Conservation (phyloP, 2,888 invertebrate species). For the Deroplatys truncata region DNA sequence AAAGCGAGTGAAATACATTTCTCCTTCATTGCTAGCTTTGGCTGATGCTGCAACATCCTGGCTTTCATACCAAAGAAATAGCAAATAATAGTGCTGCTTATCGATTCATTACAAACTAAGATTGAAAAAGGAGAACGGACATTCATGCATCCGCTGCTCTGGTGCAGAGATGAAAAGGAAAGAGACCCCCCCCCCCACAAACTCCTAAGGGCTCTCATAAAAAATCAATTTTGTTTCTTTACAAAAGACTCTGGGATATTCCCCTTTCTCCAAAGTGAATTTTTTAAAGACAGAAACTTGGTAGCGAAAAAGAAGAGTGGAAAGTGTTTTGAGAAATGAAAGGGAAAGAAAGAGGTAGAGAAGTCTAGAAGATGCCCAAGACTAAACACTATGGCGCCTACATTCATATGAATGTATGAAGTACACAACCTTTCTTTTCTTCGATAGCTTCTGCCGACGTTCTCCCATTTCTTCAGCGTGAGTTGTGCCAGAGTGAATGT, state of each 20-base stretch:
- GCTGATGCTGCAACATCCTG: background rate
- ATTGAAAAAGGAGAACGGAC: background rate
- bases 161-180: background rate
- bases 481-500: background rate
- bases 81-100: background rate
- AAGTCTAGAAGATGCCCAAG: background rate
- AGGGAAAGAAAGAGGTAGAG: background rate
- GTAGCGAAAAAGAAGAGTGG: background rate
- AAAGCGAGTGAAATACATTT: background rate
- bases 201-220: slow-evolving; percentile 11
- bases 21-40: background rate
- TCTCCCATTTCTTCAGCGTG: background rate
- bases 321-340: background rate
- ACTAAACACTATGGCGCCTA: background rate
- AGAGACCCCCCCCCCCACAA: background rate
- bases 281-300: slow-evolving; percentile 12
- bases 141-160: background rate
- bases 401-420: background rate
- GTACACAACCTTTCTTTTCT: background rate
- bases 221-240: slow-evolving; percentile 22
- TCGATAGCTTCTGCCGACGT: background rate
- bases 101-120: background rate
- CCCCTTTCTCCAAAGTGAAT: slow-evolving; percentile 16
- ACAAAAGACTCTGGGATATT: slow-evolving; percentile 2
- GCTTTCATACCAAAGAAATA: background rate